Conservation (phyloP, 2,888 invertebrate species). For the Sarcophaga carnaria region DNA sequence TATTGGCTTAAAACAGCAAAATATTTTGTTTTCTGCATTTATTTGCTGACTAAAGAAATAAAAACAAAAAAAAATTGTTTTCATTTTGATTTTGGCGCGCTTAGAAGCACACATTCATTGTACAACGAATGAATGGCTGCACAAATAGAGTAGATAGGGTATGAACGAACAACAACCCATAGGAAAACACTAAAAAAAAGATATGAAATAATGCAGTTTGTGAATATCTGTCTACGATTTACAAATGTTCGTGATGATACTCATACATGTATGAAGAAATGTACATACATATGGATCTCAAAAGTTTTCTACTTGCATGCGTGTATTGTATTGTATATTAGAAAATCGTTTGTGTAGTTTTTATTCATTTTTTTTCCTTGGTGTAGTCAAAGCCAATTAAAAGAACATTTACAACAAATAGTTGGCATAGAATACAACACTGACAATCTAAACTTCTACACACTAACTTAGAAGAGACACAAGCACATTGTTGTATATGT, state of each 20-base stretch:
- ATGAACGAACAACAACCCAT: conserved; percentile 24
- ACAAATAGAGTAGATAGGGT: neutral
- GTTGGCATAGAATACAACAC: conserved; percentile 55
- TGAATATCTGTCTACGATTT: neutral
- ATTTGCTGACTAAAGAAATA: neutral
- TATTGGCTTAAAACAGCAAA: conserved; percentile 1
- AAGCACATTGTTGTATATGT: neutral
- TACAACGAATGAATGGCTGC: neutral
- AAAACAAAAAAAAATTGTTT: neutral
- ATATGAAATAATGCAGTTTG: neutral
- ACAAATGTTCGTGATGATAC: neutral
- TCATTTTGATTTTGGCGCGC: neutral
- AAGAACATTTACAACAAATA: conserved; percentile 63
- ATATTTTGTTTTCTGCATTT: neutral
- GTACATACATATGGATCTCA: neutral
- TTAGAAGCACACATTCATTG: conserved; percentile 13
- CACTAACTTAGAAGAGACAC: neutral
- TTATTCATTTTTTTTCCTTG: conserved; percentile 35
- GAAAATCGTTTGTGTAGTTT: conserved; percentile 25
- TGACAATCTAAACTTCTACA: conserved; percentile 45
- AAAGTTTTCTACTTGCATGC: neutral
- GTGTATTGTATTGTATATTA: neutral
- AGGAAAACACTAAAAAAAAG: conserved; percentile 25
- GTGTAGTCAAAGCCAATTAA: conserved; percentile 64
- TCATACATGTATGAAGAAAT: neutral